Conservation (phyloP, 2,113 vertebrate species). For the Pristiophorus japonicus region DNA sequence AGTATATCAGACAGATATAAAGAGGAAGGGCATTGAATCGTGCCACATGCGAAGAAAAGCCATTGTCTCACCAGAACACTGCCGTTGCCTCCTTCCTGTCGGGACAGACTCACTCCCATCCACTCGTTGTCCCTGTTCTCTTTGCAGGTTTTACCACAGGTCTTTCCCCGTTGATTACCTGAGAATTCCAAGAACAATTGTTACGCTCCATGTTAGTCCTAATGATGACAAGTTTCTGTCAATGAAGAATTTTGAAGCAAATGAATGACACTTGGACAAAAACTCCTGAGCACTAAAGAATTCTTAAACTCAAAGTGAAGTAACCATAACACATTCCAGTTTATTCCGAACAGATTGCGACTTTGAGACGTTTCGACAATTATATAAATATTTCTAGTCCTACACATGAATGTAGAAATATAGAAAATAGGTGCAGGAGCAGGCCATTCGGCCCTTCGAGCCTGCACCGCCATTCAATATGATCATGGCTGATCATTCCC, state of each 20-base stretch:
- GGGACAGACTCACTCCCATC: conserved; percentile 94
- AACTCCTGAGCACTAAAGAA: background rate
- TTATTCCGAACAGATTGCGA: background rate
- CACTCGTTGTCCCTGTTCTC: conserved; percentile 89
- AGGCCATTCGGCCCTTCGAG: no score
- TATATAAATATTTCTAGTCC: background rate
- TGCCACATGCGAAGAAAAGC: background rate
- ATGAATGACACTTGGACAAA: background rate
- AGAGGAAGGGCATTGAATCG: background rate
- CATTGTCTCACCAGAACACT: conserved; percentile 76
- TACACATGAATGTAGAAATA: background rate
- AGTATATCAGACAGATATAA: background rate
- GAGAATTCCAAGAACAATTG: conserved; percentile 38
- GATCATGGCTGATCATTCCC: no score
- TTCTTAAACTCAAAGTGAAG: background rate
- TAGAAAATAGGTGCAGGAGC: no score
- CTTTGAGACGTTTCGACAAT: background rate
- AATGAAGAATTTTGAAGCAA: background rate
- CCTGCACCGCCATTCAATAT: no score
- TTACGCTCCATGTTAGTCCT: background rate
- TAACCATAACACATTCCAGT: background rate
- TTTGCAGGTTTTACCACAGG: conserved; percentile 91
- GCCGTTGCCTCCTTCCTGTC: conserved; percentile 75
- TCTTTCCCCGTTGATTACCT: conserved; percentile 71
- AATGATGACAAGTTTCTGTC: background rate